Evolutionary conservation across 2,113 vertebrate genomes (phyloP).

Genomic region (Garra rufa): DNA sequence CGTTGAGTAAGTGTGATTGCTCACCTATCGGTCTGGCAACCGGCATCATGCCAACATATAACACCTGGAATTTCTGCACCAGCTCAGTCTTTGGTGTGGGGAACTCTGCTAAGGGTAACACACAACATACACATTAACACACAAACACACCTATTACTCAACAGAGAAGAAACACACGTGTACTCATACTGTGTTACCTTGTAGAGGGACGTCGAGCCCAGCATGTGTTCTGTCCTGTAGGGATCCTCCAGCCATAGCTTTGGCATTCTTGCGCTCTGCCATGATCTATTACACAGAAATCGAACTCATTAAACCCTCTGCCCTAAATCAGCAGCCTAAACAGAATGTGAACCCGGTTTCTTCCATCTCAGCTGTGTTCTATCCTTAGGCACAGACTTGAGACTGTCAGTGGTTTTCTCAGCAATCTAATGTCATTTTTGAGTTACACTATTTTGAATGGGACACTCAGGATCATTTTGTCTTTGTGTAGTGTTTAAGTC

Average conservation of each 20-base stretch:
- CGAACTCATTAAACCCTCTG: slow-evolving; percentile 18
- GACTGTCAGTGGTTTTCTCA: not conserved
- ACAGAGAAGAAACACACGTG: slow-evolving; percentile 7
- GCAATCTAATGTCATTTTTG: not conserved
- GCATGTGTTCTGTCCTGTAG: slow-evolving; percentile 81
- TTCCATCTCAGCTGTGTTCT: not conserved
- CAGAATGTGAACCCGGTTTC: slow-evolving; percentile 8
- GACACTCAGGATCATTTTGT: not conserved
- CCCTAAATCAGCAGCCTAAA: slow-evolving; percentile 20
- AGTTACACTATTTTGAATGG: not conserved
- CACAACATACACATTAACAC: slow-evolving; percentile 12
- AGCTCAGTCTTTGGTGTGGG: slow-evolving; percentile 98
- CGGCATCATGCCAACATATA: slow-evolving; percentile 91
- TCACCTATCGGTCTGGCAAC: slow-evolving; percentile 90
- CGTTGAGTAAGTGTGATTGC: slow-evolving; percentile 44
- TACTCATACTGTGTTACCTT: slow-evolving; percentile 79
- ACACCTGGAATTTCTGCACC: slow-evolving; percentile 96
- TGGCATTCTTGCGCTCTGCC: slow-evolving; percentile 96
- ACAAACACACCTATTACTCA: not conserved
- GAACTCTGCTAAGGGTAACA: slow-evolving; percentile 87
- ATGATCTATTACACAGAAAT: slow-evolving; percentile 83
- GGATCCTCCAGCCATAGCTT: slow-evolving; percentile 91
- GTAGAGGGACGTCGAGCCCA: slow-evolving; percentile 90
- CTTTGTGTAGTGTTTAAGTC: slow-evolving; percentile 45
- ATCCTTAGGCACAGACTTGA: not conserved